These are phyloP conservation scores for Drosophila suzukii DNA, from an alignment of 1,140 invertebrate genomes.

Conservation along the genomic window DNA sequence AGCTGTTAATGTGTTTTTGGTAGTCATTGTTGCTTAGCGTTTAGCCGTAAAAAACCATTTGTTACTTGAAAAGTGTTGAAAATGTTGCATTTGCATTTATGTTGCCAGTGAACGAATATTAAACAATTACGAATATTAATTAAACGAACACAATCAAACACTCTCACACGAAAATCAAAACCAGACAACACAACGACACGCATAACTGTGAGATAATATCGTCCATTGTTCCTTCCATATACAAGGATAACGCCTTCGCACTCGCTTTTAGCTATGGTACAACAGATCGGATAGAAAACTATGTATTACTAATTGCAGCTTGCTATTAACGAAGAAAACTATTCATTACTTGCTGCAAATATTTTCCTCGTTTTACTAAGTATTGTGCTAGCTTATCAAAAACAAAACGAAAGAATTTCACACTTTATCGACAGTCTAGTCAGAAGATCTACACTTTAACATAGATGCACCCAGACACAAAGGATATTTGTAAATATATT, in stretches of 20 bases:
- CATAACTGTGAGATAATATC: conserved; percentile 66
- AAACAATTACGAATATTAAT: conserved; percentile 39
- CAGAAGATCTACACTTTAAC: conserved; percentile 14
- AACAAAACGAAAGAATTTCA: conserved; percentile 19
- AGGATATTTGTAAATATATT: conserved; percentile 74
- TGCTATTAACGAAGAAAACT: conserved; percentile 35
- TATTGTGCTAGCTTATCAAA: conserved; percentile 31
- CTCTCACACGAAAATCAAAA: conserved; percentile 27
- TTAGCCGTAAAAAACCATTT: conserved; percentile 45
- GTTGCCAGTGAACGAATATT: conserved; percentile 59
- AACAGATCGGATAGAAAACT: conserved; percentile 23
- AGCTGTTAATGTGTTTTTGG: conserved; percentile 65
- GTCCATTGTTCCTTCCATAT: conserved; percentile 81
- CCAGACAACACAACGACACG: conserved; percentile 50
- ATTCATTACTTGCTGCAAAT: conserved; percentile 35
- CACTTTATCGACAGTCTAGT: conserved; percentile 23
- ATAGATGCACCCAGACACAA: conserved; percentile 26
- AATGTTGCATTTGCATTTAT: conserved; percentile 70
- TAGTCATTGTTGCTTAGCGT: conserved; percentile 65
- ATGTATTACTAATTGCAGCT: conserved; percentile 38
- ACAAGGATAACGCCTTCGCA: conserved; percentile 57
- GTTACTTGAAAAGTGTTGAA: conserved; percentile 51
- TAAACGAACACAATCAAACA: conserved; percentile 16
- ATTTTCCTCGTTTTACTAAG: conserved; percentile 35
- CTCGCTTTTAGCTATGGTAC: conserved; percentile 61